Percentiles rank a stretch among this genome's conserved stretches.
Conservation (phyloP, 2,888 invertebrate species). For the Eumerus sabulonum region DNA sequence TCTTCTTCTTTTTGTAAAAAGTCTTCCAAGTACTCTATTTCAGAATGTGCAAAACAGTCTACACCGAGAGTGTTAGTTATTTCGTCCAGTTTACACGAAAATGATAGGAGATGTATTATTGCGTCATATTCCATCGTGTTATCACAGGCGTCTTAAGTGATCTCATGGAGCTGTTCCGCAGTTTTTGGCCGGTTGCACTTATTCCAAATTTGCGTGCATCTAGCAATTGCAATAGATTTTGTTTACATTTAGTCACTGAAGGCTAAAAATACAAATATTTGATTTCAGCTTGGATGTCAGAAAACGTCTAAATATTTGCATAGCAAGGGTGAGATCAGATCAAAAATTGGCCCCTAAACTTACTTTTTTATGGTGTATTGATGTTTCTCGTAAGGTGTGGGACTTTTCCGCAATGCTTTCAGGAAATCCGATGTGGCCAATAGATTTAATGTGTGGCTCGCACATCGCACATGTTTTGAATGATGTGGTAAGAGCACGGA, state of each 20-base stretch:
- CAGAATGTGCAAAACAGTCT: constrained; percentile 22
- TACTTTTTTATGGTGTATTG: background rate
- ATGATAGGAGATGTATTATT: constrained; percentile 7
- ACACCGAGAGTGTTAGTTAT: constrained; percentile 11
- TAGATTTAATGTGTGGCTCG: constrained; percentile 3
- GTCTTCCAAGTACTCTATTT: constrained; percentile 11
- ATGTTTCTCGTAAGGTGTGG: no score
- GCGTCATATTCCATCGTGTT: no score
- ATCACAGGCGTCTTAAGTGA: no score
- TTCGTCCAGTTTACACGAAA: constrained; percentile 31
- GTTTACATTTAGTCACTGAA: constrained; percentile 11
- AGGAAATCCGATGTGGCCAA: background rate
- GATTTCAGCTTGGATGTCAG: background rate
- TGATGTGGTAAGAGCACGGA: background rate
- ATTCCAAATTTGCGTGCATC: constrained; percentile 20
- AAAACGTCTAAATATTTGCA: background rate
- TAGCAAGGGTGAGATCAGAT: background rate
- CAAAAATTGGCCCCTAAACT: background rate
- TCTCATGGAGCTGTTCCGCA: no score
- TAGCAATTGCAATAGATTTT: background rate
- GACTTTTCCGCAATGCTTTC: background rate
- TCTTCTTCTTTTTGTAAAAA: constrained; percentile 12
- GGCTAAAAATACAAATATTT: constrained; percentile 21
- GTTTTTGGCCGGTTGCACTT: no score
- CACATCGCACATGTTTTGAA: constrained; percentile 10